A percentile compares a stretch with the other conserved stretches of the same genome.
phyloP scores from a whole-genome alignment of 2,797 vertebrate genomes.

The Cossypha niveicapilla region DNA sequence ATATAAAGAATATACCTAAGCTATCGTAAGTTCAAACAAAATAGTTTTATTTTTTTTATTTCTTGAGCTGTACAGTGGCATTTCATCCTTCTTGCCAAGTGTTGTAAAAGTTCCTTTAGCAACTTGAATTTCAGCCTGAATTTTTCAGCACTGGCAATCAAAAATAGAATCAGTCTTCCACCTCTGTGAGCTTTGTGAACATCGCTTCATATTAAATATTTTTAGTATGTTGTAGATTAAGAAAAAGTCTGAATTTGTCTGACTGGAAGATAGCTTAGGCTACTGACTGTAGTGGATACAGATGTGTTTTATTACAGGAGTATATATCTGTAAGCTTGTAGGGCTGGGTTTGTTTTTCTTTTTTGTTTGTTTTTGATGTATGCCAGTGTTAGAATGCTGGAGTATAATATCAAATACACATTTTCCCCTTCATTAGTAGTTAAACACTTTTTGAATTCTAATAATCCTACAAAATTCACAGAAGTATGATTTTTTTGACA shows the following conservation, averaged over 20 bases:
- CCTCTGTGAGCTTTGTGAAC: background rate
- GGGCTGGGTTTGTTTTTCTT: background rate
- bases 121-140: conserved; percentile 40
- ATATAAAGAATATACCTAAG: background rate
- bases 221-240: conserved; percentile 17
- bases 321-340: background rate
- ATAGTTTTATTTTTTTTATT: conserved; percentile 19
- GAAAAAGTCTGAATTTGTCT: conserved; percentile 15
- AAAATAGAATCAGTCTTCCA: conserved; percentile 31
- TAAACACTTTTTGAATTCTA: background rate
- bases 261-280: conserved; percentile 46
- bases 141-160: conserved; percentile 11
- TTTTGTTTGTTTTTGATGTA: background rate
- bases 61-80: conserved; percentile 46
- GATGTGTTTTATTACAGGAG: background rate
- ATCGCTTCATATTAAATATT: background rate
- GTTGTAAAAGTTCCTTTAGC: conserved; percentile 25
- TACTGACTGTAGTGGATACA: background rate
- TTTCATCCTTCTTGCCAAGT: conserved; percentile 22
- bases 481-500: background rate
- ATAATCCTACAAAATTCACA: background rate
- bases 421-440: background rate
- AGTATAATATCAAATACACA: background rate
- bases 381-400: background rate
- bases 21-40: background rate